phyloP scores from a whole-genome alignment of 2,888 invertebrate genomes.

The Saturnia japonica region DNA sequence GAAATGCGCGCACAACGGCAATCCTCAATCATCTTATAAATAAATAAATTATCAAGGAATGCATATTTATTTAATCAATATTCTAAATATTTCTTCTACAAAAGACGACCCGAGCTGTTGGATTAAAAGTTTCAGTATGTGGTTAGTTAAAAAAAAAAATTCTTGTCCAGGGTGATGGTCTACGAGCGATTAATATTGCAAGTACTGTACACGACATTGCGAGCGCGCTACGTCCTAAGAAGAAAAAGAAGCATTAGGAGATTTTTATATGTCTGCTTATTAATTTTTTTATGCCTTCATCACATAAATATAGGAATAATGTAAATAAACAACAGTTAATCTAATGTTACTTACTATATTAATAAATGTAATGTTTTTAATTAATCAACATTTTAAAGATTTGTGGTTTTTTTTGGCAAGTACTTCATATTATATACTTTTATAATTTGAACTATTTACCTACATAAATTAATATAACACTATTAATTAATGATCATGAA shows the following conservation, averaged over 20 bases:
- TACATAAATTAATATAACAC: background rate
- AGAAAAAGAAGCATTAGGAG: conserved; percentile 36
- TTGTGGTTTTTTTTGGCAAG: too few relatives aligned
- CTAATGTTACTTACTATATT: background rate
- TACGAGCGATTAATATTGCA: conserved; percentile 52
- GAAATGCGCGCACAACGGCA: too few relatives aligned
- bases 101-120: background rate
- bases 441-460: background rate
- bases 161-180: conserved; percentile 50
- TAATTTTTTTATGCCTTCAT: background rate
- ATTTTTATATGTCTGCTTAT: background rate
- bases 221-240: conserved; percentile 38
- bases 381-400: background rate
- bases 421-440: background rate
- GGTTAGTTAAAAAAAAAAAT: too few relatives aligned
- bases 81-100: background rate
- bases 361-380: background rate
- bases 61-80: background rate
- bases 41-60: background rate
- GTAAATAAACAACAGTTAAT: background rate
- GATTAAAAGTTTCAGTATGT: background rate
- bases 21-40: background rate
- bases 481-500: background rate
- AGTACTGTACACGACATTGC: conserved; percentile 55
- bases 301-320: background rate